A percentile compares a stretch with the other conserved stretches of the same genome.
These are phyloP conservation scores for Drosophila koepferae DNA, from an alignment of 2,888 invertebrate species.

Conservation along the genomic window DNA sequence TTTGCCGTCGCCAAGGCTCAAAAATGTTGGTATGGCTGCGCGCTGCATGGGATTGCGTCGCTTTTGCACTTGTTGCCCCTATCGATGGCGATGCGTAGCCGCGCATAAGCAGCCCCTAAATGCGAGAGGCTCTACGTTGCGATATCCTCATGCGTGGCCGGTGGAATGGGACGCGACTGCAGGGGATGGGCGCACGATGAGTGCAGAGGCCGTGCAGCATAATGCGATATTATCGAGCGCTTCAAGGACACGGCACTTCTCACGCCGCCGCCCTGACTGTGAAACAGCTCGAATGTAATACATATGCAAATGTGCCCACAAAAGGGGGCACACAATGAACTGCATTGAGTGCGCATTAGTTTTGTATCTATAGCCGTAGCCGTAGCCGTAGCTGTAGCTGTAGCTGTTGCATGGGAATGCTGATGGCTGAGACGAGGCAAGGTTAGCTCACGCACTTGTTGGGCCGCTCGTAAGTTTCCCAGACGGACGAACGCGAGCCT, in stretches of 20 bases:
- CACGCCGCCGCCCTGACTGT: constrained; percentile 44
- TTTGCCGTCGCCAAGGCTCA: background rate
- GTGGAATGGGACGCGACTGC: background rate
- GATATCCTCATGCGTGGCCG: constrained; percentile 3
- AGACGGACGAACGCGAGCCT: constrained; percentile 4
- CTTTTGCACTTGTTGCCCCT: constrained; percentile 43
- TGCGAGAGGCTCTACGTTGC: background rate
- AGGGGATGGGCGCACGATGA: constrained; percentile 1
- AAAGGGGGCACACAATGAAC: constrained; percentile 33
- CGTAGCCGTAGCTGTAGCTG: constrained; percentile 2
- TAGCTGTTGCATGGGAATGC: constrained; percentile 35
- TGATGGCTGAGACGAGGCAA: too few relatives aligned
- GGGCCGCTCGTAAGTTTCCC: constrained; percentile 23
- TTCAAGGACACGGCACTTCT: constrained; percentile 71
- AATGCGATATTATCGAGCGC: constrained; percentile 63
- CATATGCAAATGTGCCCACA: constrained; percentile 56
- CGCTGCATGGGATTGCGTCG: constrained; percentile 20
- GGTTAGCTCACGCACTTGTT: constrained; percentile 68
- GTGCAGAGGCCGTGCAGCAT: constrained; percentile 49
- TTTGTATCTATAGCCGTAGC: constrained; percentile 39
- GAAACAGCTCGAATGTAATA: constrained; percentile 24
- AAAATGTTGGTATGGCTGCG: background rate
- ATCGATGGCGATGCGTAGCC: constrained; percentile 51
- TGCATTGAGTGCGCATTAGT: constrained; percentile 53
- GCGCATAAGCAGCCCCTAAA: constrained; percentile 54